Percentiles rank a stretch among this genome's conserved stretches.
These are phyloP conservation scores for Brachystomella parvula DNA, from an alignment of 1,140 invertebrate genomes.

Conservation along the genomic window DNA sequence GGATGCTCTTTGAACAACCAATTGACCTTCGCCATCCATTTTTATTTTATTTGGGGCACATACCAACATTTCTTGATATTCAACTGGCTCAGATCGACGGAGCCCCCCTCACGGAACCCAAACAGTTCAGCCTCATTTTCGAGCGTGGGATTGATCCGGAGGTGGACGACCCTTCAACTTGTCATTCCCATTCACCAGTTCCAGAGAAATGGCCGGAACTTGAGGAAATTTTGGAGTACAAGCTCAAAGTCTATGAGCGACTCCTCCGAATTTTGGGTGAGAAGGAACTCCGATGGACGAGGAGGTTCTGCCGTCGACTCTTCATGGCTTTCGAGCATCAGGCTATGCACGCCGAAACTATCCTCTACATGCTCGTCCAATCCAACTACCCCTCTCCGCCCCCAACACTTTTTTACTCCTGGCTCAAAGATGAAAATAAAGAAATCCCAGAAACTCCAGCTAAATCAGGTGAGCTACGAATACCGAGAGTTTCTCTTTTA, in stretches of 20 bases:
- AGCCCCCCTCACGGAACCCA: neutral
- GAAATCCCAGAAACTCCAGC: too few species aligned
- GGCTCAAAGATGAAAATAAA: too few species aligned
- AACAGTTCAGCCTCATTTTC: neutral
- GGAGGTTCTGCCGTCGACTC: neutral
- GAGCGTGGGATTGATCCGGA: neutral
- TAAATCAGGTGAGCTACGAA: too few species aligned
- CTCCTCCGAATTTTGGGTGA: neutral
- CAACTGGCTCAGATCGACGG: neutral
- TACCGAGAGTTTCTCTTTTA: too few species aligned
- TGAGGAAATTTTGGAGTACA: neutral
- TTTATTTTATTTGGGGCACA: neutral
- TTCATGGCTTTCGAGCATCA: slow-evolving; percentile 1
- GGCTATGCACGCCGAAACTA: slow-evolving; percentile 1
- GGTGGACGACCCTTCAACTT: neutral
- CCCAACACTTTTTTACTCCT: too few species aligned
- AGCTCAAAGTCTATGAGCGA: neutral
- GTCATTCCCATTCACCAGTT: neutral
- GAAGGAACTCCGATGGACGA: neutral
- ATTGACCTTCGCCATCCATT: slow-evolving; percentile 7
- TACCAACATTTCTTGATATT: neutral
- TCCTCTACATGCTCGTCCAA: neutral
- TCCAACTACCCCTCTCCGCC: too few species aligned
- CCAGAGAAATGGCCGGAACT: neutral
- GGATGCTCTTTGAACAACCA: neutral